Evolutionary conservation across 2,113 vertebrate species (phyloP).

Genomic region (Pseudorasbora parva): DNA sequence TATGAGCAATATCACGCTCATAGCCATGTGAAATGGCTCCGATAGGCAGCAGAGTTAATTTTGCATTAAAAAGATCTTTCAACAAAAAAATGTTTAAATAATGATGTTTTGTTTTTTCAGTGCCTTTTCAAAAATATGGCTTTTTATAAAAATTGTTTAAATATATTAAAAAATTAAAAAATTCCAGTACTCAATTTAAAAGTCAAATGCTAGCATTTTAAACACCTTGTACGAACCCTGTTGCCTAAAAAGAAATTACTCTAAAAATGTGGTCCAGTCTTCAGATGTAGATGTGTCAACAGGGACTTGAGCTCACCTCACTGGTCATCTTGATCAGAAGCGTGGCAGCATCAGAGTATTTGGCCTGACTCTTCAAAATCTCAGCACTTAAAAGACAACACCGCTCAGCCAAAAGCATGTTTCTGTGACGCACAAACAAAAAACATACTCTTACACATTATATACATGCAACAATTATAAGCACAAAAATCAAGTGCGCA

Average conservation of each 20-base stretch:
- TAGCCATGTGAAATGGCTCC: too few species aligned
- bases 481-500: not conserved
- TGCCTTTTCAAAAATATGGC: too few species aligned
- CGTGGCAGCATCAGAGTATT: slow-evolving; percentile 94
- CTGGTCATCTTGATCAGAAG: slow-evolving; percentile 97
- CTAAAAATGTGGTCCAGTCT: slow-evolving; percentile 15
- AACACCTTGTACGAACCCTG: too few species aligned
- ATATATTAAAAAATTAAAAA: too few species aligned
- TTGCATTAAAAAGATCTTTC: too few species aligned
- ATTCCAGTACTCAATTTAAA: too few species aligned
- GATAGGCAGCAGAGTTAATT: too few species aligned
- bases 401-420: slow-evolving; percentile 93
- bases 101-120: too few species aligned
- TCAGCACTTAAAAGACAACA: slow-evolving; percentile 95
- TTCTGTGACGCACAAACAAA: slow-evolving; percentile 73
- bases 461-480: not conserved
- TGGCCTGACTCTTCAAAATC: slow-evolving; percentile 94
- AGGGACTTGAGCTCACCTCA: slow-evolving; percentile 81
- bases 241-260: not conserved
- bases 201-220: too few species aligned
- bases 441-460: not conserved
- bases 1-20: too few species aligned
- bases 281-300: not conserved
- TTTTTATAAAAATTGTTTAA: too few species aligned
- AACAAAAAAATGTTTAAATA: too few species aligned